Conservation (phyloP, 2,797 vertebrate species). For the Catamblyrhynchus diadema region DNA sequence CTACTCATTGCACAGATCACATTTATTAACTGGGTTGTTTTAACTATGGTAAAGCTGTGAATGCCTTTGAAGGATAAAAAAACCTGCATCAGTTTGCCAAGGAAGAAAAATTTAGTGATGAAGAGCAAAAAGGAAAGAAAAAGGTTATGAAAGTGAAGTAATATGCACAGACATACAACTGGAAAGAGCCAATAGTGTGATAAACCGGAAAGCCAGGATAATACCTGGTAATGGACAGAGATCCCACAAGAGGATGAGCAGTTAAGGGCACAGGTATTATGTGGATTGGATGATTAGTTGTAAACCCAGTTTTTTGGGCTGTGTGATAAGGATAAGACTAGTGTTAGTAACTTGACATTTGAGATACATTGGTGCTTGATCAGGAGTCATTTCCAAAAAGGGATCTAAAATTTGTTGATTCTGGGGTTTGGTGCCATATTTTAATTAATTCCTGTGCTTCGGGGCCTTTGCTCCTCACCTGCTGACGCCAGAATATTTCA, state of each 20-base stretch:
- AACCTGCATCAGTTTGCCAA: background rate
- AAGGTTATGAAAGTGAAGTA: background rate
- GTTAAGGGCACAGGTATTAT: background rate
- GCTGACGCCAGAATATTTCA: background rate
- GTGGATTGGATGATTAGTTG: background rate
- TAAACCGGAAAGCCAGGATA: background rate
- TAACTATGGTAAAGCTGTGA: background rate
- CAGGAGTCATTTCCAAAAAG: background rate
- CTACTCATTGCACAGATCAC: background rate
- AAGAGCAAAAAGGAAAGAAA: background rate
- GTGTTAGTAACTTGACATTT: background rate
- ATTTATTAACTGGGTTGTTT: background rate
- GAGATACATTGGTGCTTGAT: background rate
- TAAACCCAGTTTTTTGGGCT: background rate
- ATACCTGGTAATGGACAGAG: background rate
- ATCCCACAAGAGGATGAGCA: background rate
- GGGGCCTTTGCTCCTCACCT: background rate
- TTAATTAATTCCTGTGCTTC: background rate
- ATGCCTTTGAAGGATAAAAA: background rate
- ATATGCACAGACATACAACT: background rate
- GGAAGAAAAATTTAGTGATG: background rate
- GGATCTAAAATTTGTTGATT: background rate
- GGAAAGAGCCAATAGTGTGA: background rate
- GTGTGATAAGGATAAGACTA: background rate
- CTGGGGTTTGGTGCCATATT: background rate